These are phyloP conservation scores for Aspidiotus rigidus DNA, from an alignment of 2,888 invertebrate species.

Conservation along the genomic window DNA sequence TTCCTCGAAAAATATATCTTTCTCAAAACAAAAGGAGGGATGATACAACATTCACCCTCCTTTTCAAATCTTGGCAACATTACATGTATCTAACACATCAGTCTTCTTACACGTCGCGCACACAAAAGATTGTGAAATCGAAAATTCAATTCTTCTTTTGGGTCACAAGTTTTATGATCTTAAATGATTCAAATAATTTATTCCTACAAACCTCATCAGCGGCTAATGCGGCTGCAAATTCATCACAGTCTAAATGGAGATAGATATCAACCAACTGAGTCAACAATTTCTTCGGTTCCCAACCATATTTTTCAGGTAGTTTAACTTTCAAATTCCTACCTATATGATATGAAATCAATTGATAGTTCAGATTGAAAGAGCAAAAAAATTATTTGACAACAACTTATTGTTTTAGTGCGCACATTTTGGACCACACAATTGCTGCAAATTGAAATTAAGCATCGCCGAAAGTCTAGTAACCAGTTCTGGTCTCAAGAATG, in stretches of 20 bases:
- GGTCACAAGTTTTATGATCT: no score
- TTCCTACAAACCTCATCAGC: constrained; percentile 72
- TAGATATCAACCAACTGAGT: constrained; percentile 93
- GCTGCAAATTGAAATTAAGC: constrained; percentile 95
- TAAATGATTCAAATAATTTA: no score
- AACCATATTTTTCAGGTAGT: constrained; percentile 89
- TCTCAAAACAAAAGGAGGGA: no score
- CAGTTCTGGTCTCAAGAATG: constrained; percentile 86
- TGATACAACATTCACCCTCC: no score
- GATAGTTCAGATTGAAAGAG: neutral
- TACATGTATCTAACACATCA: no score
- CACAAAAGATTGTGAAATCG: no score
- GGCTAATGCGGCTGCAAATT: constrained; percentile 84
- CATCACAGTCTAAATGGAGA: constrained; percentile 85
- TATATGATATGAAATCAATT: constrained; percentile 26
- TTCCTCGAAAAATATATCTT: no score
- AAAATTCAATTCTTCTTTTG: no score
- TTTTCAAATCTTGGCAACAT: no score
- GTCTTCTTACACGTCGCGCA: no score
- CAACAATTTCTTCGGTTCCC: constrained; percentile 88
- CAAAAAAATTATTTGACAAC: neutral
- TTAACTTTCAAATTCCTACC: constrained; percentile 57
- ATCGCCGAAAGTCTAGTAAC: constrained; percentile 92
- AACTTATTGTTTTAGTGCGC: constrained; percentile 46
- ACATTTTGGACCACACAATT: constrained; percentile 92